Evolutionary conservation across 2,888 invertebrate species (phyloP).

Genomic region (Gisinianus flammeolus): DNA sequence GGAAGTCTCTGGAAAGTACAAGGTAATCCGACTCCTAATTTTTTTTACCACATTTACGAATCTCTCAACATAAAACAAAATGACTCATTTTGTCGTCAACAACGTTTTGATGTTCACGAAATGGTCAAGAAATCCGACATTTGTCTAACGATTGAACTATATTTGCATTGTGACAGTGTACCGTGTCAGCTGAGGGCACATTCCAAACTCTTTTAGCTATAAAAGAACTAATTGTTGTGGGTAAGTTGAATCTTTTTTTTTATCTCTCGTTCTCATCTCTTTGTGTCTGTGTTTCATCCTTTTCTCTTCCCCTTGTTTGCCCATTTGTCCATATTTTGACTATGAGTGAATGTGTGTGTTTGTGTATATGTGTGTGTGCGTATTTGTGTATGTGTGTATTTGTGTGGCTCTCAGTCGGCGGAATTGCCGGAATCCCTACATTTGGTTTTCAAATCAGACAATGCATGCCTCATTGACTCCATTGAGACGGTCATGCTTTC

Average conservation of each 20-base stretch:
- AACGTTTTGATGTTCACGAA: too few relatives aligned
- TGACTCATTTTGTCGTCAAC: too few relatives aligned
- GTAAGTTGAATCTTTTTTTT: slow-evolving; percentile 32
- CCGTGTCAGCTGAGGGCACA: slow-evolving; percentile 74
- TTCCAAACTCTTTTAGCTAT: slow-evolving; percentile 44
- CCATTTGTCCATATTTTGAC: too few relatives aligned
- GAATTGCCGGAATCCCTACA: not conserved
- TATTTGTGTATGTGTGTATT: too few relatives aligned
- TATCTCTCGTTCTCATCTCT: not conserved
- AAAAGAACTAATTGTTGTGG: slow-evolving; percentile 44
- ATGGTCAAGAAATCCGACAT: too few relatives aligned
- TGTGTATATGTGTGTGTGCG: too few relatives aligned
- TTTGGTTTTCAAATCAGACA: slow-evolving; percentile 11
- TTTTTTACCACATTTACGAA: too few relatives aligned
- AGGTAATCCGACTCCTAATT: too few relatives aligned
- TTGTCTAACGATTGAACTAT: too few relatives aligned
- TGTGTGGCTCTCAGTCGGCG: not conserved
- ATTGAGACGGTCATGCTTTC: not conserved
- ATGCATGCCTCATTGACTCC: slow-evolving; percentile 29
- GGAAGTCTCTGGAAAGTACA: slow-evolving; percentile 74
- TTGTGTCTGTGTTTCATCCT: not conserved
- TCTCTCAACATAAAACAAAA: too few relatives aligned
- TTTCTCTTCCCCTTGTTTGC: not conserved
- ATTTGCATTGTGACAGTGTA: too few relatives aligned
- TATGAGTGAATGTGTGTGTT: too few relatives aligned